Evolutionary conservation across 1,140 invertebrate species (phyloP).

Genomic region (Drosophila bocqueti): DNA sequence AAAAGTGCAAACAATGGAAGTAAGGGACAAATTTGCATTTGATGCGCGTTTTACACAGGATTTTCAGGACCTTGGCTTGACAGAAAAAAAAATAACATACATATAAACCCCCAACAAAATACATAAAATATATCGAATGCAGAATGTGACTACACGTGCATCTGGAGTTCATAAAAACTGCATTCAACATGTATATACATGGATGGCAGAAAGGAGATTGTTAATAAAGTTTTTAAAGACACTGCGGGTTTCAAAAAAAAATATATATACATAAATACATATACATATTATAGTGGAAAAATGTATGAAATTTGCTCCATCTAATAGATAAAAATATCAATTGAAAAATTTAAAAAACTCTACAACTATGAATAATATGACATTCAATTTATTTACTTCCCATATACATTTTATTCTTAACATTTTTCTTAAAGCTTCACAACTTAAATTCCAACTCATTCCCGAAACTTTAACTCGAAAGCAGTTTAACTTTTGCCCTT

Average conservation of each 20-base stretch:
- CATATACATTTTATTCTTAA: not conserved
- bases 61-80: conserved; percentile 28
- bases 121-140: conserved; percentile 52
- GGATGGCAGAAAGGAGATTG: conserved; percentile 1
- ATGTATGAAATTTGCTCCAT: too few relatives aligned
- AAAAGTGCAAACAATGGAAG: conserved; percentile 16
- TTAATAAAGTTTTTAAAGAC: conserved; percentile 17
- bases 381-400: not conserved
- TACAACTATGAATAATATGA: not conserved
- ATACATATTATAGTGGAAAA: too few relatives aligned
- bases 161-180: conserved; percentile 43
- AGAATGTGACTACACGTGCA: conserved; percentile 14
- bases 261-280: not conserved
- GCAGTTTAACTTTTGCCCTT: not conserved
- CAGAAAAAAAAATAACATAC: conserved; percentile 3
- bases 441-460: not conserved
- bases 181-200: conserved; percentile 5
- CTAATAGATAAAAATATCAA: not conserved
- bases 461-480: not conserved
- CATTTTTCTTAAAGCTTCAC: not conserved
- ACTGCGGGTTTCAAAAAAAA: not conserved
- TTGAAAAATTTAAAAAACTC: not conserved
- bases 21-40: conserved; percentile 68
- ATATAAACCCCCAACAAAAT: conserved; percentile 32
- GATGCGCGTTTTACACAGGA: conserved; percentile 47